Evolutionary conservation across 2,113 vertebrate genomes (phyloP), one percentile per base, ranked within the genome.

Genomic region (Sciurus niger): DNA sequence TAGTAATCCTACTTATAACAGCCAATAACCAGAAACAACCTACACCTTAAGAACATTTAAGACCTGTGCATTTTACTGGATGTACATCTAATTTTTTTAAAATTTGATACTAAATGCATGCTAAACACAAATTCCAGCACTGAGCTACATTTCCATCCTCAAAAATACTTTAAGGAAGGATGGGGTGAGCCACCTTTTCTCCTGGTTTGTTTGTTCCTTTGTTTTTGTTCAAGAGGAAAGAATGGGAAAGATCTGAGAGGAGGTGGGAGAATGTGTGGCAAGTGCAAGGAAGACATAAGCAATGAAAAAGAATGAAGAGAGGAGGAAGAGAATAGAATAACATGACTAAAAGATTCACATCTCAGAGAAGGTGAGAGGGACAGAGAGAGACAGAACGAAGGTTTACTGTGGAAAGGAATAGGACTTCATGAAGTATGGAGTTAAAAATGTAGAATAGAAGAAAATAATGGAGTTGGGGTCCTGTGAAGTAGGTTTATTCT

Each of bases 41-140:
- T 43, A 88, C 60, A 91, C 55, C 40, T 90, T 83, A 51, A 65
- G 30, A 70, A 79, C 40, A 89, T 46, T 84, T 68, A 46, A 88
- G 65, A 91, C 17, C 17, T 74, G 51, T 18, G 11, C 30, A 55
- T 80, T 95, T 95, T 88, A 70, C 51, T 79, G 17, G 10, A 25
- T 30, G 1, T 67, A 70, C n/a, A 30, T 18, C 22, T 63, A 28
- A 63, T 25, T 25, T 25, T 60, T 24, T 60, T 53, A 25, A 63
- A 28, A 63, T 3, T 63, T 58, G 60, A 24, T 25, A 24, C 60
- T 63, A 10, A 63, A 63, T 63, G 60, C 24, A 63, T 63, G 24
- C 24, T 63, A 24, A 63, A 34, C 30, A 68, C 67, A 68, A 68
- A n/a, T 34, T n/a, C 32, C 32, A 67, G 11, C 65, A 68, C 67